Percentiles rank a stretch among this genome's conserved stretches.
Conservation (phyloP, 2,113 vertebrate species). For the Nycticryphes semicollaris region DNA sequence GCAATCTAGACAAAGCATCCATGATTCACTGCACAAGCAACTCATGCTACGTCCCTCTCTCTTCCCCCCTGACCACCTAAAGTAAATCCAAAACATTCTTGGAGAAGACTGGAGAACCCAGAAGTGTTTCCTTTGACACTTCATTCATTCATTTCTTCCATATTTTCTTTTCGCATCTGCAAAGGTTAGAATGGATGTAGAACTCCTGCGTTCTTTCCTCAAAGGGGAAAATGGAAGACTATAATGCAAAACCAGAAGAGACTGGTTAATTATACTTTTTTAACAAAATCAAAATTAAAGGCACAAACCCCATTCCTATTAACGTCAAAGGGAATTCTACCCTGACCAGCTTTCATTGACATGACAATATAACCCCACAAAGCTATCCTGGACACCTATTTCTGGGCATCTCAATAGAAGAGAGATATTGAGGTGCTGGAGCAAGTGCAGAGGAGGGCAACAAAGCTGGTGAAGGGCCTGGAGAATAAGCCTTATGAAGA, state of each 20-base stretch:
- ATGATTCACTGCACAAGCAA: not conserved
- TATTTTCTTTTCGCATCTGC: not conserved
- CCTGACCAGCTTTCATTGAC: not conserved
- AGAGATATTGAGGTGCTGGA: no score
- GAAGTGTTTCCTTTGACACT: not conserved
- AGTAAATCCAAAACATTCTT: not conserved
- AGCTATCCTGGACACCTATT: not conserved
- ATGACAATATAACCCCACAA: not conserved
- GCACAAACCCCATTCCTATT: not conserved
- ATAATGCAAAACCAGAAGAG: not conserved
- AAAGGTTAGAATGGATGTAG: not conserved
- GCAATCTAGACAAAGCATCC: not conserved
- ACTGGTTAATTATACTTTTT: not conserved
- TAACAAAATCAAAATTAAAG: not conserved
- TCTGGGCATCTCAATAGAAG: no score
- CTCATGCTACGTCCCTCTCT: not conserved
- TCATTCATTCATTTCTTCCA: not conserved
- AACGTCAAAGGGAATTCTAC: not conserved
- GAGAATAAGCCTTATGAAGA: no score
- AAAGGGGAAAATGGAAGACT: not conserved
- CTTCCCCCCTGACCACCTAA: not conserved
- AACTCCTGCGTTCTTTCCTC: not conserved
- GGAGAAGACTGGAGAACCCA: not conserved
- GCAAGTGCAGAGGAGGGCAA: no score
- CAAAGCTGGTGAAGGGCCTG: no score